These are phyloP conservation scores for Chrosomus eos DNA, from an alignment of 2,797 vertebrate species.

Conservation along the genomic window DNA sequence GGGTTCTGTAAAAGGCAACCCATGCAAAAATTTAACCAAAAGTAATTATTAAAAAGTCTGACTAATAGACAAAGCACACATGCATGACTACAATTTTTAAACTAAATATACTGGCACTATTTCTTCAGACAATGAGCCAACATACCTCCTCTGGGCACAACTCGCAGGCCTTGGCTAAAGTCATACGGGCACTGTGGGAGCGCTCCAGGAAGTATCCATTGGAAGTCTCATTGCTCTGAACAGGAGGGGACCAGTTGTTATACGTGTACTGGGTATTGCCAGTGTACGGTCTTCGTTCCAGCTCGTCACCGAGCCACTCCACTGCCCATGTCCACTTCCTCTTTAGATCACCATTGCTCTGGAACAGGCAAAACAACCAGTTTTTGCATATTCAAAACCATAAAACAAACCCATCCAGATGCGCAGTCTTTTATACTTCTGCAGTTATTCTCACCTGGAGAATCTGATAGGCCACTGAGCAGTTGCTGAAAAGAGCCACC, in stretches of 20 bases:
- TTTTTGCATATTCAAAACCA: not conserved
- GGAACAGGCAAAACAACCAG: conserved; percentile 42
- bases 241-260: conserved; percentile 98
- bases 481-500: conserved; percentile 99
- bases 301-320: conserved; percentile 97
- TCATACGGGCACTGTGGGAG: conserved; percentile 98
- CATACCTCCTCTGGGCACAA: conserved; percentile 98
- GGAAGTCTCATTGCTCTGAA: conserved; percentile 99
- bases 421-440: not conserved
- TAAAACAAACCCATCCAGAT: not conserved
- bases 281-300: conserved; percentile 95
- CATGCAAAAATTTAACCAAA: not conserved
- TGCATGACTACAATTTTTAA: not conserved
- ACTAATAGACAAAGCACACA: conserved; percentile 9
- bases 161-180: conserved; percentile 99
- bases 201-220: conserved; percentile 99
- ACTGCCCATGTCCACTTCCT: conserved; percentile 99
- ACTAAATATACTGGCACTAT: not conserved
- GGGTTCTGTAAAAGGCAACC: not conserved
- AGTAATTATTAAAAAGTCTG: not conserved
- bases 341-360: conserved; percentile 99
- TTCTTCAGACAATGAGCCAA: not conserved
- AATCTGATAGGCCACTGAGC: conserved; percentile 98
- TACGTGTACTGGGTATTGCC: conserved; percentile 98
- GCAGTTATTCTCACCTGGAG: conserved; percentile 84